Base-by-base conservation (phyloP, 2,888 invertebrate species). In the Ethmia dodecea region DNA sequence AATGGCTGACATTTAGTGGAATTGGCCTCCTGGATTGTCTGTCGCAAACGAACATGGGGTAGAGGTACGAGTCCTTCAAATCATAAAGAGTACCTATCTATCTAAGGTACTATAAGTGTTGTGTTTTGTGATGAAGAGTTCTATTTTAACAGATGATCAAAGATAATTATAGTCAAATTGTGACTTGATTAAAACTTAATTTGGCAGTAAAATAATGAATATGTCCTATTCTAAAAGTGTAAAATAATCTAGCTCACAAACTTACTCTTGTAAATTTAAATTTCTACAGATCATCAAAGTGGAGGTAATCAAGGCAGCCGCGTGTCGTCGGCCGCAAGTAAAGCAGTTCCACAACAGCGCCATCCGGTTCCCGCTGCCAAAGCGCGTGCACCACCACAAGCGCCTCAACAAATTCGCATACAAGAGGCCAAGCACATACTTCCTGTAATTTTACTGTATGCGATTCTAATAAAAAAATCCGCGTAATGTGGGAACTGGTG, bases 291-390 rank as follows among this genome's bases (percentile, higher is more conserved):
- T 99, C 62, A 99, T 99, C 75, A 95, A 96, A 88, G 97, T 99
- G 49, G 96, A 98, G 78, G 90, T 93, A 39, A 94, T 99, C 41
- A 91, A 93, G 62, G 95, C 98, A 13, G 86, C 89, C 13, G 95
- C 96, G 56, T 97, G 97, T 69, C 92, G 98, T 60, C 91, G 99
- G 62, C 94, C 97, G 14, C 94, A 96, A 69, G 94, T 99, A 43
- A 98, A 98, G 87, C 98, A 99, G 86, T 99, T 99, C 93, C 99
- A 99, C 86, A 95, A 99, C 88, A 93, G 96, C 44, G 94, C 91
- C 74, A 98, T 99, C 83, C 91, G 91, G 76, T 99, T 99, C 94
- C 99, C 99, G 51, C 89, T 99, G 87, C 96, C 98, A 39, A 95
- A 95, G 80, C 91, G 95, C 57, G 94, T 95, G 51, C 92, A 93